phyloP scores from a whole-genome alignment of 1,140 invertebrate species.

The Contarinia nasturtii region DNA sequence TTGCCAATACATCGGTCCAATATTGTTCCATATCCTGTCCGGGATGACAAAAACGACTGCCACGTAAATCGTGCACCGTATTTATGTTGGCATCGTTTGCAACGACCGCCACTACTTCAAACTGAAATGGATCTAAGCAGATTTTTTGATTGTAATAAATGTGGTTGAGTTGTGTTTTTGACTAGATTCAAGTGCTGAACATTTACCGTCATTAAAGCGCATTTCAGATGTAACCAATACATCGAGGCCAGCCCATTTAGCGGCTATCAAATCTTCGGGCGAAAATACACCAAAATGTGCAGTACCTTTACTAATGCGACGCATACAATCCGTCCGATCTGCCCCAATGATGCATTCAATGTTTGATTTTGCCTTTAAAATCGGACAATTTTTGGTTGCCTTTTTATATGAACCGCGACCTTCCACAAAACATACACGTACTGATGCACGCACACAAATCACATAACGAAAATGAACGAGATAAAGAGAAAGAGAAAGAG shows the following conservation, averaged over 20 bases:
- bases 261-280: slow-evolving; percentile 60
- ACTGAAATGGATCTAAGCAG: slow-evolving; percentile 32
- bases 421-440: slow-evolving; percentile 45
- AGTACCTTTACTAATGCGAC: slow-evolving; percentile 43
- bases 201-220: slow-evolving; percentile 28
- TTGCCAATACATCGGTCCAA: slow-evolving; percentile 42
- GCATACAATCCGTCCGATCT: slow-evolving; percentile 57
- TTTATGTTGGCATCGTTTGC: slow-evolving; percentile 28
- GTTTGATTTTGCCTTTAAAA: slow-evolving; percentile 30
- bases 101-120: slow-evolving; percentile 49
- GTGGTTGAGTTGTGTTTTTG: background rate
- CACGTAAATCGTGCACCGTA: slow-evolving; percentile 35
- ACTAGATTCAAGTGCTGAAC: background rate
- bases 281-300: slow-evolving; percentile 69
- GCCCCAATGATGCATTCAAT: slow-evolving; percentile 43
- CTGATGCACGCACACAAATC: slow-evolving; percentile 27
- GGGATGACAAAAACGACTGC: slow-evolving; percentile 54
- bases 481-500: background rate
- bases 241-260: slow-evolving; percentile 40
- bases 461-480: slow-evolving; percentile 8
- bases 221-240: slow-evolving; percentile 50
- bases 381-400: slow-evolving; percentile 35
- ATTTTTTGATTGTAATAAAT: background rate
- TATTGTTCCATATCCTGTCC: slow-evolving; percentile 41
- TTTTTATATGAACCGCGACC: slow-evolving; percentile 32